These are phyloP conservation scores for Drosophila niveifrons DNA, from an alignment of 2,888 invertebrate species.

Conservation along the genomic window DNA sequence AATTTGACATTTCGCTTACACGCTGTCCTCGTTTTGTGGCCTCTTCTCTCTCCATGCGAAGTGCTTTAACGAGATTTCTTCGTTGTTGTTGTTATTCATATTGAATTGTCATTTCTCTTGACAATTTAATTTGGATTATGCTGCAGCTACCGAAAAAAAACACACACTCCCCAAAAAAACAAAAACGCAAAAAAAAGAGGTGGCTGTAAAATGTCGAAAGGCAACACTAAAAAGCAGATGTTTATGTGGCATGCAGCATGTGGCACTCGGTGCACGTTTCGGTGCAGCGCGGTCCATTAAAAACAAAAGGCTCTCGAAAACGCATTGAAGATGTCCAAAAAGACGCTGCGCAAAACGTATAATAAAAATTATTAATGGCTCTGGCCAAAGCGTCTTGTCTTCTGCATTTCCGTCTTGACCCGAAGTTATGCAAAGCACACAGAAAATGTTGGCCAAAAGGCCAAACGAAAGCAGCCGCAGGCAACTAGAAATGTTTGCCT, in stretches of 20 bases:
- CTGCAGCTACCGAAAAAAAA: constrained; percentile 62
- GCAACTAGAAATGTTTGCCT: constrained; percentile 69
- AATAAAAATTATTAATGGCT: constrained; percentile 75
- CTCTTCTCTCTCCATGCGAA: constrained; percentile 52
- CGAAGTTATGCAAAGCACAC: constrained; percentile 69
- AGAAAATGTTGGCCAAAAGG: constrained; percentile 72
- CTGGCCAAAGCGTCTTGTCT: constrained; percentile 62
- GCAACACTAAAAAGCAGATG: constrained; percentile 48
- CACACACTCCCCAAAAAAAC: constrained; percentile 11
- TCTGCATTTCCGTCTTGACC: constrained; percentile 78
- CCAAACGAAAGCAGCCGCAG: constrained; percentile 76
- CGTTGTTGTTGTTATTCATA: constrained; percentile 51
- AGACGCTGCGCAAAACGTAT: constrained; percentile 15
- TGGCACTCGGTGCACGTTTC: constrained; percentile 54
- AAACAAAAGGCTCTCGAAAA: constrained; percentile 73
- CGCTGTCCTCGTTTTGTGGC: constrained; percentile 13
- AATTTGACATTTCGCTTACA: constrained; percentile 72
- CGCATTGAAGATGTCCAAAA: constrained; percentile 65
- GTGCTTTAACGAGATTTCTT: constrained; percentile 74
- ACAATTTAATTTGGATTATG: constrained; percentile 81
- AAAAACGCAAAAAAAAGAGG: neutral
- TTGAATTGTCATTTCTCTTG: constrained; percentile 81
- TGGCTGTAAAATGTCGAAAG: constrained; percentile 20
- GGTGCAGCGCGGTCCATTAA: constrained; percentile 44
- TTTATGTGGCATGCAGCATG: constrained; percentile 26